Percentiles rank a stretch among this genome's conserved stretches.
These are phyloP conservation scores for Pristionchus maxplancki DNA, from an alignment of 2,888 invertebrate genomes.

Conservation along the genomic window DNA sequence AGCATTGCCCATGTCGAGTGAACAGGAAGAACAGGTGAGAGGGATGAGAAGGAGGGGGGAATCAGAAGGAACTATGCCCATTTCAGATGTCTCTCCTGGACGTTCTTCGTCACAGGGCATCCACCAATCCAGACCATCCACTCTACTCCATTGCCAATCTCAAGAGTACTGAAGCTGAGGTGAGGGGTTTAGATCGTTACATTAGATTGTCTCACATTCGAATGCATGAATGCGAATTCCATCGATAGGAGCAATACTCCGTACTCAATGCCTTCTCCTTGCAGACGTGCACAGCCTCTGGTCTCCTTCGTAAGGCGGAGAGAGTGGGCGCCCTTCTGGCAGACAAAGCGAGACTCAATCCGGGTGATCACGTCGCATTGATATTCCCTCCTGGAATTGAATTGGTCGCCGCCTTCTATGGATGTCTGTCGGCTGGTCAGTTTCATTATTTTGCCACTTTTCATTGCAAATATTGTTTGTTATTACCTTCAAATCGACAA, in stretches of 20 bases:
- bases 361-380: conserved; percentile 95
- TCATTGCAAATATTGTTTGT: no score
- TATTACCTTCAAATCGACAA: no score
- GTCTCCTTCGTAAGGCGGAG: conserved; percentile 93
- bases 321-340: conserved; percentile 86
- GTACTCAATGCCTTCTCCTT: neutral
- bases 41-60: neutral
- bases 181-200: neutral
- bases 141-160: conserved; percentile 91
- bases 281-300: conserved; percentile 81
- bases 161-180: conserved; percentile 81
- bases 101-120: conserved; percentile 95
- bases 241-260: no score
- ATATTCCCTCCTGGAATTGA: conserved; percentile 98
- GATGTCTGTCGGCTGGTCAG: conserved; percentile 91
- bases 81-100: conserved; percentile 95
- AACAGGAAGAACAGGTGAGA: conserved; percentile 65
- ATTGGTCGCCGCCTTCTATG: conserved; percentile 97
- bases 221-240: no score
- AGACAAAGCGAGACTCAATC: conserved; percentile 91
- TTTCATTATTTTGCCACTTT: neutral
- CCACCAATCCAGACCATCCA: conserved; percentile 95
- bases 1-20: conserved; percentile 82
- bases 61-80: no score
- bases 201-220: no score